Percentiles rank a stretch among this genome's conserved stretches.
Evolutionary conservation across 2,113 vertebrate species (phyloP).

Genomic region (Burhinus bistriatus): DNA sequence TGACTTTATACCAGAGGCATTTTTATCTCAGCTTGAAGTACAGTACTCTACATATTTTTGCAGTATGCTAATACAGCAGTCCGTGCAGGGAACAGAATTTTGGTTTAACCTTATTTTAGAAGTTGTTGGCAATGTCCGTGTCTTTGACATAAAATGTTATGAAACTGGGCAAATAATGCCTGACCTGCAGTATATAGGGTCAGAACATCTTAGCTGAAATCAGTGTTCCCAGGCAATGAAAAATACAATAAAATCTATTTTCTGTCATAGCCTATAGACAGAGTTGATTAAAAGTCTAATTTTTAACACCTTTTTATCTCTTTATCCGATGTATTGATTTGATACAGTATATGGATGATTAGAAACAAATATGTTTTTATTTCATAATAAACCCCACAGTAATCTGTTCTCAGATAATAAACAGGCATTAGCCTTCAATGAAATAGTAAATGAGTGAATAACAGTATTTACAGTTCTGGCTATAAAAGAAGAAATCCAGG

Average conservation of each 20-base stretch:
- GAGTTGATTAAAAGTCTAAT: not conserved
- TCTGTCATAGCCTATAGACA: conserved; percentile 32
- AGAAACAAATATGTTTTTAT: not conserved
- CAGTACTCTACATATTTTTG: not conserved
- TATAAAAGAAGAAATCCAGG: not conserved
- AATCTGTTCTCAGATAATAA: not conserved
- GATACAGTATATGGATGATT: not conserved
- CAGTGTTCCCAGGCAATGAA: conserved; percentile 3
- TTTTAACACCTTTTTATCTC: conserved; percentile 25
- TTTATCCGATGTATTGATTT: not conserved
- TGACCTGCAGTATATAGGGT: conserved; percentile 7
- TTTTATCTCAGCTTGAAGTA: conserved; percentile 52
- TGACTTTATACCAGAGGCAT: conserved; percentile 3
- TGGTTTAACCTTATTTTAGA: conserved; percentile 27
- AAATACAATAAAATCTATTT: conserved; percentile 33
- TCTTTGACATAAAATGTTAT: conserved; percentile 41
- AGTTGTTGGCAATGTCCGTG: conserved; percentile 38
- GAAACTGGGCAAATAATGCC: conserved; percentile 23
- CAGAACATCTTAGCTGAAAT: conserved; percentile 34
- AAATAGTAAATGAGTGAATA: not conserved
- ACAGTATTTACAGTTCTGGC: not conserved
- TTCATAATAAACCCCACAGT: not conserved
- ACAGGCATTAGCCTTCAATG: not conserved
- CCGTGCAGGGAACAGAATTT: conserved; percentile 22
- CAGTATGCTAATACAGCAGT: conserved; percentile 32